phyloP scores from a whole-genome alignment of 2,888 invertebrate genomes.

The Nineta flava region DNA sequence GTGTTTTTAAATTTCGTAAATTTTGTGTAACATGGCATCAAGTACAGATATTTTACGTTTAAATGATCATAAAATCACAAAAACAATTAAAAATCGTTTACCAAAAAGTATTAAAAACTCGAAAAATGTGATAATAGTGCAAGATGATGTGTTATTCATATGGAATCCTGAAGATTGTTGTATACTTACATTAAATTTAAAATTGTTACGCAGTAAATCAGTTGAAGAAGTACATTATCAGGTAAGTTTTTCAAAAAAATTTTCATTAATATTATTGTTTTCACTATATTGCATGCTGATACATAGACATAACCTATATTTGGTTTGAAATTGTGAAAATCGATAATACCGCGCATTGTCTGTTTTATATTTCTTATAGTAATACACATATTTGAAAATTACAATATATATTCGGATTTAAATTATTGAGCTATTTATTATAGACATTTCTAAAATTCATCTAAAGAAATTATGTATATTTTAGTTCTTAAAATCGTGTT shows the following conservation, averaged over 20 bases:
- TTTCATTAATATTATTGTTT: background rate
- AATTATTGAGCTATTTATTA: too few species aligned
- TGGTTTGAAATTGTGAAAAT: background rate
- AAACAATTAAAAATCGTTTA: conserved; percentile 36
- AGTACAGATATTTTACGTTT: conserved; percentile 41
- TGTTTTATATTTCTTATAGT: conserved; percentile 1
- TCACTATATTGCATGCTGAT: background rate
- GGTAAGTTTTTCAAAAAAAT: conserved; percentile 27
- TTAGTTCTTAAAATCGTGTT: too few species aligned
- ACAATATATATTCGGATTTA: too few species aligned
- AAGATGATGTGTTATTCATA: conserved; percentile 48
- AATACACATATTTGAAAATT: too few species aligned
- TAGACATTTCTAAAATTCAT: too few species aligned
- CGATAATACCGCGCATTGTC: background rate
- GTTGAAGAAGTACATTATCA: conserved; percentile 39
- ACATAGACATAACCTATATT: background rate
- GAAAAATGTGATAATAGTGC: conserved; percentile 43
- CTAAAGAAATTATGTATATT: too few species aligned
- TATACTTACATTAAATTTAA: conserved; percentile 43
- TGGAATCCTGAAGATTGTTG: conserved; percentile 50
- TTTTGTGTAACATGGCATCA: conserved; percentile 31
- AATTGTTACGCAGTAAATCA: conserved; percentile 26
- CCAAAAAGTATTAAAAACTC: conserved; percentile 38
- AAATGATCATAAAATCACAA: conserved; percentile 42
- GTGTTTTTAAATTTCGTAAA: background rate